Percentiles rank a stretch among this genome's conserved stretches.
These are phyloP conservation scores for Serranus cabrilla DNA, from an alignment of 2,797 vertebrate species.

Conservation along the genomic window DNA sequence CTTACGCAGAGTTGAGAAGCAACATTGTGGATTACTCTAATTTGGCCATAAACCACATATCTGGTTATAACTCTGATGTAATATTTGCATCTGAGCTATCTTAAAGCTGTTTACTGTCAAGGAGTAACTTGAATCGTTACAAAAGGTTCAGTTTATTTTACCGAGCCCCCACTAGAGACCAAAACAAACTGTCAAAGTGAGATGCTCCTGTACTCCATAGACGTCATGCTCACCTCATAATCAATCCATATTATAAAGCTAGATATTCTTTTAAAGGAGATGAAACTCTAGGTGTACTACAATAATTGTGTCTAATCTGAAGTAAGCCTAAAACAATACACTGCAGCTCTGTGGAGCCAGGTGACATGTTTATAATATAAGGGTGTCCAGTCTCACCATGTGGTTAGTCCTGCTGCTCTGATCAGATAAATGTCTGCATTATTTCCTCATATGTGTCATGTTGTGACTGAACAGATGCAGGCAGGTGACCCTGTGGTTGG, in stretches of 20 bases:
- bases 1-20: neutral
- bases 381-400: neutral
- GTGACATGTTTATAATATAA: neutral
- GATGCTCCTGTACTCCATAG: neutral
- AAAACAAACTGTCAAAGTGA: neutral
- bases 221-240: neutral
- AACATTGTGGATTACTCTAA: too few species aligned
- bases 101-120: neutral
- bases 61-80: neutral
- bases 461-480: constrained; percentile 78
- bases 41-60: neutral
- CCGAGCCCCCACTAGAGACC: too few species aligned
- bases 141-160: neutral
- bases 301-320: neutral
- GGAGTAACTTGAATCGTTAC: neutral
- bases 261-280: neutral
- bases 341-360: neutral
- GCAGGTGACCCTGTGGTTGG: constrained; percentile 82
- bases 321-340: neutral
- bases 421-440: neutral
- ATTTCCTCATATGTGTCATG: constrained; percentile 1
- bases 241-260: neutral
- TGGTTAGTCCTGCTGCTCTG: neutral
- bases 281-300: neutral
- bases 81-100: neutral